Base-by-base conservation (phyloP, 2,113 vertebrate genomes). In the Craseonycteris thonglongyai region DNA sequence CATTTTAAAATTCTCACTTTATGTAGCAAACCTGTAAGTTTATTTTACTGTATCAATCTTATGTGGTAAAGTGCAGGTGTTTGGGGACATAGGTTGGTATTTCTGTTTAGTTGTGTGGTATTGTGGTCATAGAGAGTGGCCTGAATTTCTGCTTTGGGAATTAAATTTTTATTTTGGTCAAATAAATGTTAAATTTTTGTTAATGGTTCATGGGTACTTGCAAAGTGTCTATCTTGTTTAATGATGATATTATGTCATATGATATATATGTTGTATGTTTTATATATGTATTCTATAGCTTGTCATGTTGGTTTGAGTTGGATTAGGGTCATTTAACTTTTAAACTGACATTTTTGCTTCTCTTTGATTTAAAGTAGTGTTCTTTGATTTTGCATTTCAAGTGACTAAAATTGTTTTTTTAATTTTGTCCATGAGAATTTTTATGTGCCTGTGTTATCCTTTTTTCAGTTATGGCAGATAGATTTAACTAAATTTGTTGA, bases 131-230 rank as follows among this genome's bases (percentile, higher is more conserved):
- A 85, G 38, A 87, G 59, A 78, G 15, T 47, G 15, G 26, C 75
- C 63, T 88, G 71, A 96, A 88, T 91, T 95, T 93, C 56, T 87
- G 40, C 69, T 92, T 94, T 71, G 40, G 18, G 22, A 85, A 82
- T 90, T 88, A 47, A 18, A 59, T 61, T 88, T 95, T 86, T 90
- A 15, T 92, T 85, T 83, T 72, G 71, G 14, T 45, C 15, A 87
- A 90, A 87, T 88, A 93, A 92, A 75, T 88, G 26, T 84, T 90
- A 61, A 24, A 18, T 83, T 96, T 88, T 94, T 68, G 15, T 75
- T 88, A 75, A 45, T 95, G n/a, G 11, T 80, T 18, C 54, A 68
- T 15, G 16, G 61, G 12, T 3, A 94, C 28, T 74, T 88, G 63
- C 30, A 95, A 82, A 42, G 35, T 68, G 21, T 65, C 35, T 49